A percentile compares a stretch with the other conserved stretches of the same genome.
phyloP scores from a whole-genome alignment of 2,888 invertebrate species.

The Kuschelorhynchus macadamiae region DNA sequence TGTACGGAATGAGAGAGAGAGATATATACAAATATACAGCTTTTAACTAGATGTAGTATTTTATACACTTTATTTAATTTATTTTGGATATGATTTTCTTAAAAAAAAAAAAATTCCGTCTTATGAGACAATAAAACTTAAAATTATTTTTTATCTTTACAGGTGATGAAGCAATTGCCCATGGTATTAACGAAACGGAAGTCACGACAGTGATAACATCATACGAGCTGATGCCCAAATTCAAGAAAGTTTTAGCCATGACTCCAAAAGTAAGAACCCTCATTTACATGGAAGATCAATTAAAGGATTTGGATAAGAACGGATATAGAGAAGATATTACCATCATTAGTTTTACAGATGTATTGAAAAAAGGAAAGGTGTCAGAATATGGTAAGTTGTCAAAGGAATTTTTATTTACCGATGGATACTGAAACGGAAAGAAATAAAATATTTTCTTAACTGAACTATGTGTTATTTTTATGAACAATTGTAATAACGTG shows the following conservation, averaged over 20 bases:
- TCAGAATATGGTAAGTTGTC: conserved; percentile 68
- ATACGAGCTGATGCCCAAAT: conserved; percentile 92
- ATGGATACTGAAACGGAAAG: too few relatives aligned
- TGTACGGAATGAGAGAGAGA: too few relatives aligned
- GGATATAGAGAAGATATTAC: conserved; percentile 82
- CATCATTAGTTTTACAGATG: conserved; percentile 82
- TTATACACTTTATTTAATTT: too few relatives aligned
- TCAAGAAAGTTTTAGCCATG: conserved; percentile 81
- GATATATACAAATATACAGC: too few relatives aligned
- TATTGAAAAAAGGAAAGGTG: conserved; percentile 71
- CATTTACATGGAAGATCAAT: conserved; percentile 91
- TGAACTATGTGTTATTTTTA: too few relatives aligned
- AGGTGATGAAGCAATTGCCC: conserved; percentile 94
- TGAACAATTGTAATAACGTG: too few relatives aligned
- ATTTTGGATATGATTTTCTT: too few relatives aligned
- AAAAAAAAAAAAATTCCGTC: too few relatives aligned
- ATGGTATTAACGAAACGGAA: conserved; percentile 97
- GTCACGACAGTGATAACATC: conserved; percentile 94
- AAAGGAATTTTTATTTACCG: background rate
- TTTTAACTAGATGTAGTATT: too few relatives aligned
- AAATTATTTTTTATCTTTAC: too few relatives aligned
- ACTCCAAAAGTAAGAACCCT: conserved; percentile 85
- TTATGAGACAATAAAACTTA: too few relatives aligned
- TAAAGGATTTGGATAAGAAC: conserved; percentile 77
- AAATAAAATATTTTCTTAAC: too few relatives aligned